Evolutionary conservation across 2,797 vertebrate genomes (phyloP), one percentile per base, ranked within the genome.

Genomic region (Brachyrhaphis roseni): DNA sequence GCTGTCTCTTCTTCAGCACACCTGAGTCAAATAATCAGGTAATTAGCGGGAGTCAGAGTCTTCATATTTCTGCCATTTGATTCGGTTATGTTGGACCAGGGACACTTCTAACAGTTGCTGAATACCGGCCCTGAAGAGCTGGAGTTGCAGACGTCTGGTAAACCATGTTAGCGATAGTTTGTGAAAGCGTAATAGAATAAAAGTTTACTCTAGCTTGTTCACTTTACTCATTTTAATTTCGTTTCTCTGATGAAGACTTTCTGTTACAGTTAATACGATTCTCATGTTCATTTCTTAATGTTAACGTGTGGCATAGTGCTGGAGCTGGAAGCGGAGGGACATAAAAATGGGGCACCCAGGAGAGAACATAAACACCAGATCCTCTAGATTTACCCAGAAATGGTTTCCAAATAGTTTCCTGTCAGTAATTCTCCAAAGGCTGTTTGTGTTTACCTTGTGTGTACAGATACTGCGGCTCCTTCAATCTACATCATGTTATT

Each of bases 341-440:
- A 5, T 47, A 23, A 34, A 49, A 51, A 13, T 6, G 23, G 16
- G 15, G 16, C 59, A 36, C 62, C 16, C 15, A 23, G 62, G 62
- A 64, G 62, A 64, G 34, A 64, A 36, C 62, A 31, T 31, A 26
- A 41, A 73, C 49, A 36, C 20, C n/a, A 39, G 28, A 73, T 73
- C 47, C 46, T 73, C 31, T 23, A 51, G 46, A 34, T 73, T 73
- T 73, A 49, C 72, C 31, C 41, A 51, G 46, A 73, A 73, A 53
- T 73, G 16, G 36, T 34, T 23, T 73, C 31, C 51, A 73, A 73
- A 49, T 47, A 7, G 43, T 73, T 73, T 73, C 72, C 47, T 73
- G 72, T 51, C 12, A 10, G 34, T 36, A 53, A 73, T 73, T 51
- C 28, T 51, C 72, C 20, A 5, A 20, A 34, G 18, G 31, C 28